These are phyloP conservation scores for Aurelia aurita DNA, from an alignment of 30 jellyfish, hydroid and myxozoan species.

Conservation along the genomic window DNA sequence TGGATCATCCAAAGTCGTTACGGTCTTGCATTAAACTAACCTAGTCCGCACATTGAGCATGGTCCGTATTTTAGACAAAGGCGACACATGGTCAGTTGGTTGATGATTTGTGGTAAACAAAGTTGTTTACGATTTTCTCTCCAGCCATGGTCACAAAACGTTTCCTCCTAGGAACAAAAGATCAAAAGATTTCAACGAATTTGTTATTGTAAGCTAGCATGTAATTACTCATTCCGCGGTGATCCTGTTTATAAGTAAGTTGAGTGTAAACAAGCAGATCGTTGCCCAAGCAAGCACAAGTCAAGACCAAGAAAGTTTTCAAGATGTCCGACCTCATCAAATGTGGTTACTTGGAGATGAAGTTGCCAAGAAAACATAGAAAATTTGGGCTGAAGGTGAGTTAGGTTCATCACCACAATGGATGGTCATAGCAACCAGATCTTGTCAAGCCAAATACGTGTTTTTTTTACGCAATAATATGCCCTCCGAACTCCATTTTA, in stretches of 20 bases:
- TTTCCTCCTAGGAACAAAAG: constrained; percentile 78
- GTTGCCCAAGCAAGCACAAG: no score
- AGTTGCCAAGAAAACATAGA: constrained; percentile 94
- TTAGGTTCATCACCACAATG: not conserved
- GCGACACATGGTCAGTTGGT: constrained; percentile 53
- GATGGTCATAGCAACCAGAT: not conserved
- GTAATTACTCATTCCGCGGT: constrained; percentile 69
- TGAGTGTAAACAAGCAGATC: constrained; percentile 38
- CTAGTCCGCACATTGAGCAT: not conserved
- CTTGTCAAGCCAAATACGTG: not conserved
- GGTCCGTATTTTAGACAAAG: constrained; percentile 56
- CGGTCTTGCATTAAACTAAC: not conserved
- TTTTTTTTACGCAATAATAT: no score
- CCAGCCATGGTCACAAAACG: constrained; percentile 68
- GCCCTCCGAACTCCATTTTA: no score
- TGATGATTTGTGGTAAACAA: constrained; percentile 64
- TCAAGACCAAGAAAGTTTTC: not conserved
- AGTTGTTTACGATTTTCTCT: constrained; percentile 71
- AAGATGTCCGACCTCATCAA: constrained; percentile 88
- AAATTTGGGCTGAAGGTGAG: constrained; percentile 92
- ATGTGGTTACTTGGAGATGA: constrained; percentile 96
- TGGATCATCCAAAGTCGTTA: no score
- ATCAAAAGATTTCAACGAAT: constrained; percentile 58
- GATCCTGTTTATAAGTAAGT: constrained; percentile 39
- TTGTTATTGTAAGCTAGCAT: constrained; percentile 53